These are phyloP conservation scores for Echeneis naucrates DNA, from an alignment of 2,797 vertebrate genomes.

Conservation along the genomic window DNA sequence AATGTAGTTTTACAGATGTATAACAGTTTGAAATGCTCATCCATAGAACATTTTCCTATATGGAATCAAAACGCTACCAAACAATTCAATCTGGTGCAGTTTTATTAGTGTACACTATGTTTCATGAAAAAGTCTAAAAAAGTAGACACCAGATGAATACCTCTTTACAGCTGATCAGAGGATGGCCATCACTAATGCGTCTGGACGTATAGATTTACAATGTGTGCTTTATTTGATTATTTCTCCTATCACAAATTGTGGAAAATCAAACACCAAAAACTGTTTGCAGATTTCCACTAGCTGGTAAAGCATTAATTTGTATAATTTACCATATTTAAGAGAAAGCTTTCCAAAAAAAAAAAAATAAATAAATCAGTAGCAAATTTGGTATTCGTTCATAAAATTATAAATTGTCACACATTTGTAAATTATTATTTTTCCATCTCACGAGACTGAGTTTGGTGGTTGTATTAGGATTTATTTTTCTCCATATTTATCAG, in stretches of 20 bases:
- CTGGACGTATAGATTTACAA: neutral
- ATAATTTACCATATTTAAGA: constrained; percentile 3
- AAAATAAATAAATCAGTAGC: too few relatives aligned
- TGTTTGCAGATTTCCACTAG: neutral
- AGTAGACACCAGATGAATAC: constrained; percentile 15
- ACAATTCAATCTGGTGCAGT: neutral
- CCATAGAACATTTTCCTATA: neutral
- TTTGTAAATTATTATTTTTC: neutral
- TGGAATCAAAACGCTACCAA: neutral
- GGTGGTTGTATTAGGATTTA: constrained; percentile 1
- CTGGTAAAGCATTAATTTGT: constrained; percentile 7
- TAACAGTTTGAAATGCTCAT: neutral
- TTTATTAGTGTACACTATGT: neutral
- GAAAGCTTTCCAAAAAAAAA: neutral
- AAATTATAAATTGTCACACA: neutral
- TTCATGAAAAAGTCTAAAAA: neutral
- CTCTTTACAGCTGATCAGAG: constrained; percentile 17
- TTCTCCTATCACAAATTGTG: neutral
- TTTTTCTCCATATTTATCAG: neutral
- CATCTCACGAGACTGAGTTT: constrained; percentile 3
- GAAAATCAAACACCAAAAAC: neutral
- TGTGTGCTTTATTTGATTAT: neutral
- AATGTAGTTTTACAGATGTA: constrained; percentile 1
- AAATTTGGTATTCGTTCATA: neutral
- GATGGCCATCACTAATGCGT: neutral